phyloP scores from a whole-genome alignment of 2,888 invertebrate species.

The Rhamphomyia laevipes region DNA sequence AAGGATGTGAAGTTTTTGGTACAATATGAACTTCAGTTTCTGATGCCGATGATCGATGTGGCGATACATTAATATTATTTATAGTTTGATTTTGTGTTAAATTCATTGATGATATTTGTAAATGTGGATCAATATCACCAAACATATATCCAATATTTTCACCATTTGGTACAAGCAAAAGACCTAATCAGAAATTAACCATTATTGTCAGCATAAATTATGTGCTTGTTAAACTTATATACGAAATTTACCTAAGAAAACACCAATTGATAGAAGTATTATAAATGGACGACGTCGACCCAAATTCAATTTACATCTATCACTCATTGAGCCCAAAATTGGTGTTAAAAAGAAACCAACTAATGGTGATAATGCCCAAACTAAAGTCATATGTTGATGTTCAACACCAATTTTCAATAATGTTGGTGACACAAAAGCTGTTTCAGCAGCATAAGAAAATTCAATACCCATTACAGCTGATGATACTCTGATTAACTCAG shows the following conservation, averaged over 20 bases:
- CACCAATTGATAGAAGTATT: conserved; percentile 75
- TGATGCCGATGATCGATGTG: conserved; percentile 42
- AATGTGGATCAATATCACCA: conserved; percentile 51
- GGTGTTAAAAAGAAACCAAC: conserved; percentile 93
- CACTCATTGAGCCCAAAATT: conserved; percentile 81
- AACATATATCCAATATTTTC: conserved; percentile 70
- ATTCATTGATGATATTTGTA: conserved; percentile 26
- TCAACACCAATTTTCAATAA: conserved; percentile 85
- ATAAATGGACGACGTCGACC: conserved; percentile 90
- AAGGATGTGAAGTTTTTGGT: conserved; percentile 50
- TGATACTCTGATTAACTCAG: conserved; percentile 75
- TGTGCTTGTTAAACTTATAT: conserved; percentile 14
- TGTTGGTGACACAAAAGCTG: conserved; percentile 92
- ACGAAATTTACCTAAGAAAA: conserved; percentile 61
- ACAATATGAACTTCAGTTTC: conserved; percentile 29
- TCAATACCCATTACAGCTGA: conserved; percentile 96
- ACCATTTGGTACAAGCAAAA: conserved; percentile 86
- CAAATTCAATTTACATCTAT: conserved; percentile 66
- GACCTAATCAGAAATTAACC: conserved; percentile 43
- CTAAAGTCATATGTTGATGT: conserved; percentile 87
- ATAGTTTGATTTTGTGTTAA: conserved; percentile 36
- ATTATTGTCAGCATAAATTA: neutral
- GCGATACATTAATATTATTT: conserved; percentile 33
- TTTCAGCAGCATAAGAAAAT: conserved; percentile 95
- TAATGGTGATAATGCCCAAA: conserved; percentile 89